These are phyloP conservation scores for Cnemophilus loriae DNA, from an alignment of 2,113 vertebrate species.

Conservation along the genomic window DNA sequence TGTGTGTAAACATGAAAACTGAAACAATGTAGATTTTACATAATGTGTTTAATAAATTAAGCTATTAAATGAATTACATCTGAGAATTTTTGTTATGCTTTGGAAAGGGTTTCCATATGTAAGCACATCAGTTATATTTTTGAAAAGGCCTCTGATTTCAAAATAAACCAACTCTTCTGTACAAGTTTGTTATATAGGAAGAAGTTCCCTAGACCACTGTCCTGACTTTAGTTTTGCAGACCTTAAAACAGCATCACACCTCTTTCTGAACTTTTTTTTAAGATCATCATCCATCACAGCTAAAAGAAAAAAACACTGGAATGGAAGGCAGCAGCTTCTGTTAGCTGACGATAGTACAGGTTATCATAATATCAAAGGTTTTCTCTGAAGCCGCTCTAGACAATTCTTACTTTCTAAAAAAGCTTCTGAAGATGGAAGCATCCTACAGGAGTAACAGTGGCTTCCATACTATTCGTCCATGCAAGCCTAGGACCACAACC, in stretches of 20 bases:
- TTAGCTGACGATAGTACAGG: background rate
- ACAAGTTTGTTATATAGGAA: background rate
- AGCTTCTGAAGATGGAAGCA: background rate
- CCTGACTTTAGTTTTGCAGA: background rate
- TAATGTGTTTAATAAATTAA: slow-evolving; percentile 77
- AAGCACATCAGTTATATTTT: background rate
- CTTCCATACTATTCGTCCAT: fast-evolving
- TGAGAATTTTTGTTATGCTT: slow-evolving; percentile 42
- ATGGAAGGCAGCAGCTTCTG: background rate
- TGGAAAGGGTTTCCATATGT: background rate
- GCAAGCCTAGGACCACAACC: background rate
- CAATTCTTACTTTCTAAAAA: background rate
- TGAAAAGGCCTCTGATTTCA: background rate
- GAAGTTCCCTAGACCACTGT: background rate
- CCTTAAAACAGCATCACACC: background rate
- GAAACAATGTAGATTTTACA: slow-evolving; percentile 75
- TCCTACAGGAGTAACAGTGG: background rate
- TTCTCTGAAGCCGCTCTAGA: background rate
- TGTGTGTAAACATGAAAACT: slow-evolving; percentile 73
- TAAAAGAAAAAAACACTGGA: background rate
- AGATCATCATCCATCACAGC: fast-evolving
- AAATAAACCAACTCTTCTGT: background rate
- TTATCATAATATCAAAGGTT: fast-evolving
- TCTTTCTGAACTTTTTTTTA: background rate
- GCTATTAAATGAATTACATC: slow-evolving; percentile 61